A percentile compares a stretch with the other conserved stretches of the same genome.
These are phyloP conservation scores for Brachypterus glaber DNA, from an alignment of 2,888 invertebrate genomes.

Conservation along the genomic window DNA sequence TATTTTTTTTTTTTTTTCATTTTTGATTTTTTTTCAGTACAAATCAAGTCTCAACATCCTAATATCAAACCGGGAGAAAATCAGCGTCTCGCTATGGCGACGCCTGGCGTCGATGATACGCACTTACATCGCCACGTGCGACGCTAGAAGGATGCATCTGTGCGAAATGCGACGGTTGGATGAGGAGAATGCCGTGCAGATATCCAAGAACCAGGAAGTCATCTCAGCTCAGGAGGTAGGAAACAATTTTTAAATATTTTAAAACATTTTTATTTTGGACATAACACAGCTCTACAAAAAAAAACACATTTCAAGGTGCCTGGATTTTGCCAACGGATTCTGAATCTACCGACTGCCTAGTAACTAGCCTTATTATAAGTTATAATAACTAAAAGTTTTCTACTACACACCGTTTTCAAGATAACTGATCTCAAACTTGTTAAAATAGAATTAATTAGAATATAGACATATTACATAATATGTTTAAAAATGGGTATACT, in stretches of 20 bases:
- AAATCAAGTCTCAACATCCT: slow-evolving; percentile 25
- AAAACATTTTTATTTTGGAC: slow-evolving; percentile 6
- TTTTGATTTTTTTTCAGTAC: slow-evolving; percentile 29
- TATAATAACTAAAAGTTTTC: background rate
- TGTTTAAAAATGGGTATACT: no score
- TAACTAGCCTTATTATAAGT: background rate
- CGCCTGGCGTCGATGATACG: slow-evolving; percentile 29
- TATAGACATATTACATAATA: no score
- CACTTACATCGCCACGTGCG: slow-evolving; percentile 31
- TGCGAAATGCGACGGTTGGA: slow-evolving; percentile 35
- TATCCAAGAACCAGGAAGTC: slow-evolving; percentile 30
- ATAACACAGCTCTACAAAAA: no score
- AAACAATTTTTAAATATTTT: slow-evolving; percentile 1
- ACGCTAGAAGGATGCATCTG: slow-evolving; percentile 33
- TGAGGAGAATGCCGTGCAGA: slow-evolving; percentile 31
- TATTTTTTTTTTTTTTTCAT: no score
- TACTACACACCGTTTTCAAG: no score
- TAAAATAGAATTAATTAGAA: no score
- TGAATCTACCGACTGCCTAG: background rate
- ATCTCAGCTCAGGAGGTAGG: slow-evolving; percentile 31
- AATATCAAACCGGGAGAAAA: slow-evolving; percentile 25
- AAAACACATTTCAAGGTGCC: no score
- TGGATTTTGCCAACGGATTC: background rate
- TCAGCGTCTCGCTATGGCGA: slow-evolving; percentile 32
- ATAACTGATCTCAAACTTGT: no score